A percentile compares a stretch with the other conserved stretches of the same genome.
These are phyloP conservation scores for Dryobotodes eremita DNA, from an alignment of 2,888 invertebrate genomes.

Conservation along the genomic window DNA sequence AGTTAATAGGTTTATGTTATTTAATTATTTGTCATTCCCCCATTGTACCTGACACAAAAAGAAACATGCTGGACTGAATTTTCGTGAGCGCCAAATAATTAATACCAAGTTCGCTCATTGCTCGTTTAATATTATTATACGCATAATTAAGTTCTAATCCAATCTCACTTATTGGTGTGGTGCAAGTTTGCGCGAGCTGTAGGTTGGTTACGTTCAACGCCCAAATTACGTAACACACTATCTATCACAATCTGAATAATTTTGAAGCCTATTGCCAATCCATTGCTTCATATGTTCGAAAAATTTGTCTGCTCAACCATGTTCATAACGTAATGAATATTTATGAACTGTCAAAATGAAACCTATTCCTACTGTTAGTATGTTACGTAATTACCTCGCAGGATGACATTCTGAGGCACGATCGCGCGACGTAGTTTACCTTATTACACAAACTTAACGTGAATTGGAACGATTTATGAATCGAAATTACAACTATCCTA, in stretches of 20 bases:
- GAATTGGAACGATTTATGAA: neutral
- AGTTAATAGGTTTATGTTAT: neutral
- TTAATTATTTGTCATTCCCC: neutral
- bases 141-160: constrained; percentile 53
- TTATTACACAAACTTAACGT: neutral
- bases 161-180: constrained; percentile 24
- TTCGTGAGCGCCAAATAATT: neutral
- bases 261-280: no score
- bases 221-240: no score
- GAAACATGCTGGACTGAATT: neutral
- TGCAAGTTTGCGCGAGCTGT: constrained; percentile 35
- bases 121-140: constrained; percentile 45
- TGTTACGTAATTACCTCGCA: no score
- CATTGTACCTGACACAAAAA: no score
- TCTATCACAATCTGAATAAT: no score
- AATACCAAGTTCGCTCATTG: constrained; percentile 57
- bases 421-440: neutral
- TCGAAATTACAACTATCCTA: neutral
- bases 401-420: neutral
- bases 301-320: no score
- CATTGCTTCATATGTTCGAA: no score
- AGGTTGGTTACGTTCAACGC: neutral
- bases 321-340: no score
- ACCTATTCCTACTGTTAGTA: no score
- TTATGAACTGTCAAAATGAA: no score